phyloP scores from a whole-genome alignment of 2,888 invertebrate genomes.

The Cephus nigrinus region DNA sequence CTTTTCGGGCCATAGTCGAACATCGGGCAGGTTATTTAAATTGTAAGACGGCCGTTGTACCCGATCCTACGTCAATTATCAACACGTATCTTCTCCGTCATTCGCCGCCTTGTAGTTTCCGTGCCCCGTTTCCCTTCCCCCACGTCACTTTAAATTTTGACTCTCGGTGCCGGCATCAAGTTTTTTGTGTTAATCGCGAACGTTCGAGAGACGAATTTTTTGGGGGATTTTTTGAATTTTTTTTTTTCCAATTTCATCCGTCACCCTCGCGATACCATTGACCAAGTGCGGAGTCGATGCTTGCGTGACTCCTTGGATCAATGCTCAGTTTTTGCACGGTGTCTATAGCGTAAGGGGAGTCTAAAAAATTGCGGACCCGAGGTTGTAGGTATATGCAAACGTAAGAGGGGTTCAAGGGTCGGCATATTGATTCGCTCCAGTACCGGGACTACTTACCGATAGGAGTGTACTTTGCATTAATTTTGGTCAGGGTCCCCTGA shows the following conservation, averaged over 20 bases:
- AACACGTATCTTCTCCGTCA: constrained; percentile 55
- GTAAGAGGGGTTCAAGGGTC: background rate
- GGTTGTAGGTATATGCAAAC: background rate
- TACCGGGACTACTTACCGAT: constrained; percentile 37
- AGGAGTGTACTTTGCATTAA: constrained; percentile 48
- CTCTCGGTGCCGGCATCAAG: constrained; percentile 55
- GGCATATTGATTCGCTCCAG: background rate
- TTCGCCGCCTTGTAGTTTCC: constrained; percentile 62
- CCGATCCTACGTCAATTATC: constrained; percentile 53
- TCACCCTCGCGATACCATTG: background rate
- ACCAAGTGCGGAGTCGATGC: background rate
- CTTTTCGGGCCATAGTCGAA: constrained; percentile 57
- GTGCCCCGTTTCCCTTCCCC: constrained; percentile 61
- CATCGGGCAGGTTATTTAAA: constrained; percentile 57
- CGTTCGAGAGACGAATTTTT: constrained; percentile 20
- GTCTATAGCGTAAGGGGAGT: background rate
- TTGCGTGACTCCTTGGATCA: background rate
- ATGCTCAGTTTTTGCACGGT: background rate
- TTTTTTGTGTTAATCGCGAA: constrained; percentile 21
- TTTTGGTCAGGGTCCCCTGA: constrained; percentile 53
- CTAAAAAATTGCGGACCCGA: background rate
- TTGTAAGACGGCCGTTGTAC: constrained; percentile 30
- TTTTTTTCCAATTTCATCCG: background rate
- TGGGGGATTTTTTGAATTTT: background rate
- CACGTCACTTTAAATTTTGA: constrained; percentile 47